Base-by-base conservation (phyloP, 2,113 vertebrate genomes). In the Leucopsar rothschildi region DNA sequence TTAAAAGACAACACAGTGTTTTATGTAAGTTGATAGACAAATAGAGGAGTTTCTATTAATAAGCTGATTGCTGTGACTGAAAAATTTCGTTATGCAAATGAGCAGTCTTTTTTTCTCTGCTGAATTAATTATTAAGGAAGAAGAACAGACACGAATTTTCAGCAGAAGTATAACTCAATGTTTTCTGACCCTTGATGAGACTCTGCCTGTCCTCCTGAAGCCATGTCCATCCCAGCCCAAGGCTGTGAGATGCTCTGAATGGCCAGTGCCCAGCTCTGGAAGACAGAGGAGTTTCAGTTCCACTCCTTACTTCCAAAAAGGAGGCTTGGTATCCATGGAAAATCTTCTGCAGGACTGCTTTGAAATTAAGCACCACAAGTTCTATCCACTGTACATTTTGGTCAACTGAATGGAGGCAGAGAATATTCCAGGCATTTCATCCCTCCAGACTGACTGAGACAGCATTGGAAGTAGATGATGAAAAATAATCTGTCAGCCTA, bases 11-110 rank as follows among this genome's bases (percentile, higher is more conserved):
- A 50, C 66, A 20, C 33, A 63, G n/a, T 47, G 44, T 29, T 91
- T 92, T 97, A 66, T 86, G 22, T 93, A 86, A 93, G 47, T 5
- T 75, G 86, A 90, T 88, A 92, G 89, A 93, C 42, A 93, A 85
- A 93, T 94, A 92, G 77, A 90, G 92, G 42, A 11, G 47, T 90
- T 96, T 77, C 95, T 95, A 96, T 96, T 95, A 92, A 95, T 95
- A 94, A 94, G 12, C 49, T 78, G 78, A 93, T 93, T 73, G 52
- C 91, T 95, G 65, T 45, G 55, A 90, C 88, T 82, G 86, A 95
- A 90, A 94, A 82, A 95, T 81, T 79, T 86, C 91, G 86, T 91
- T 92, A 97, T 95, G 96, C 77, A 97, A 90, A 93, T 94, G 68
- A 94, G n/a, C 56, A 80, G 49, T 60, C 56, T 91, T 80, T 91